A percentile compares a stretch with the other conserved stretches of the same genome.
Conservation (phyloP, 1,140 invertebrate species). For the Rhopalosiphum maidis region DNA sequence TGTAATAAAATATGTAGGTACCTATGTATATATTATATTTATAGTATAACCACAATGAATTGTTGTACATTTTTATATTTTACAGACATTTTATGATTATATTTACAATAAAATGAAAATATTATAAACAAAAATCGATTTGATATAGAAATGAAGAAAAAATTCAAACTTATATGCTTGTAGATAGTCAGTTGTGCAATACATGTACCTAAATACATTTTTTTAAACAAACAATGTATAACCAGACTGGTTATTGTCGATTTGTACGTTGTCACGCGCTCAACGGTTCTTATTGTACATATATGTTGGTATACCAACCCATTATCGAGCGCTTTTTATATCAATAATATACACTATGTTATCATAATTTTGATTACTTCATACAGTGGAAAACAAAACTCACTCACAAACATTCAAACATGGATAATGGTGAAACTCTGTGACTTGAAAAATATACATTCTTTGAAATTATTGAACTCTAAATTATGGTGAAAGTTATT, state of each 20-base stretch:
- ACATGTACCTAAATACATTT: neutral
- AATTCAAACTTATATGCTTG: neutral
- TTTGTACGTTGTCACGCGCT: neutral
- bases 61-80: constrained; percentile 17
- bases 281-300: neutral
- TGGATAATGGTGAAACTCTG: neutral
- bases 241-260: neutral
- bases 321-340: neutral
- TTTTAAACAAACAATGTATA: neutral
- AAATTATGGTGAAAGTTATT: neutral
- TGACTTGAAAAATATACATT: neutral
- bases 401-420: neutral
- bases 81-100: constrained; percentile 11
- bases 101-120: constrained; percentile 14
- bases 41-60: neutral
- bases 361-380: neutral
- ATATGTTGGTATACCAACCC: neutral
- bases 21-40: neutral
- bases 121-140: neutral
- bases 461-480: no score
- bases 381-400: neutral
- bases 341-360: neutral
- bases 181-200: neutral
- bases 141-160: neutral
- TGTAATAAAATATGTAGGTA: neutral